These are phyloP conservation scores for Scaptomyza hsui DNA, from an alignment of 1,140 invertebrate species.

Conservation along the genomic window DNA sequence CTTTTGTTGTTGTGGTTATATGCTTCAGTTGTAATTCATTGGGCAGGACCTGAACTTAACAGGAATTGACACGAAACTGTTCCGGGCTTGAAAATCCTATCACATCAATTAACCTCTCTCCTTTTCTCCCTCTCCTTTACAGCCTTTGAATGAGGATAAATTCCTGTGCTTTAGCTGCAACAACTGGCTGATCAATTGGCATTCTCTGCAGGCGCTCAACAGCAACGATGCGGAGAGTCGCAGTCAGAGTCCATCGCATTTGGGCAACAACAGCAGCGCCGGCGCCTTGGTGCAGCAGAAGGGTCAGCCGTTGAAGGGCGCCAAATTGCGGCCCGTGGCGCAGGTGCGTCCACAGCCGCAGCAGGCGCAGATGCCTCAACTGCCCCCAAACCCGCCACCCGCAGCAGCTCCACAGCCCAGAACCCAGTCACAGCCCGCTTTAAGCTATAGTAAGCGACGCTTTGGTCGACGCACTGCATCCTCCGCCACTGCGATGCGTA, in stretches of 20 bases:
- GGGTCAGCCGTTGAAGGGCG: conserved; percentile 1
- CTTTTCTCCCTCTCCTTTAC: conserved; percentile 18
- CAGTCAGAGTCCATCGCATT: conserved; percentile 66
- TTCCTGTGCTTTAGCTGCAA: conserved; percentile 83
- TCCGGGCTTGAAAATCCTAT: background rate
- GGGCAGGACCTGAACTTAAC: conserved; percentile 15
- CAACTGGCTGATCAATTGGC: conserved; percentile 84
- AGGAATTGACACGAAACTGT: background rate
- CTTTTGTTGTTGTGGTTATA: conserved; percentile 47
- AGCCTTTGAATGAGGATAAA: conserved; percentile 82
- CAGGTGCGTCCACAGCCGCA: conserved; percentile 59
- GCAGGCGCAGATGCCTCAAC: background rate
- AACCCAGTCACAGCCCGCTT: conserved; percentile 9
- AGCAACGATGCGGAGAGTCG: conserved; percentile 76
- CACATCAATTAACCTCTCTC: background rate
- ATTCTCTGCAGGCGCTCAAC: conserved; percentile 78
- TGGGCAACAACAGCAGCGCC: conserved; percentile 65
- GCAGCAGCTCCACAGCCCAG: conserved; percentile 25
- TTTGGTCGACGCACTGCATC: conserved; percentile 22
- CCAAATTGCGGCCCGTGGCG: conserved; percentile 45
- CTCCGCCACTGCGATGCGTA: conserved; percentile 27
- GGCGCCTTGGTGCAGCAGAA: conserved; percentile 33
- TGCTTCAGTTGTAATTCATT: conserved; percentile 28
- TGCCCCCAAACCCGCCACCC: conserved; percentile 5
- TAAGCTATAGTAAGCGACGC: conserved; percentile 59